phyloP scores from a whole-genome alignment of 2,797 vertebrate species.

The Halcyon leucocephala region DNA sequence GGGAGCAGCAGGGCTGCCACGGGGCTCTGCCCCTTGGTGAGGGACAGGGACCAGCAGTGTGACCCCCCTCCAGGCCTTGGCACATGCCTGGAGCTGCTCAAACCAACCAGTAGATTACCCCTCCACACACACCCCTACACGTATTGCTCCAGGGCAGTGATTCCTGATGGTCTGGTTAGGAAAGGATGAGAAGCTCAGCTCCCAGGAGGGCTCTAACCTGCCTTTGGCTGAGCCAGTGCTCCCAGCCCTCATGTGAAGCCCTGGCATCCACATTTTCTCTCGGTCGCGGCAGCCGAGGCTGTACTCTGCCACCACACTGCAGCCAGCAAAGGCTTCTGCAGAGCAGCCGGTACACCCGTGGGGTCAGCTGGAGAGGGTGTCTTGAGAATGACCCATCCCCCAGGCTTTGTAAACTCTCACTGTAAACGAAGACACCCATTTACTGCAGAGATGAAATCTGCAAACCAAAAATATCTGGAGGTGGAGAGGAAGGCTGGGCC shows the following conservation, averaged over 20 bases:
- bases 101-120: no score
- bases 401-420: background rate
- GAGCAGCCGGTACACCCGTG: background rate
- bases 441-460: background rate
- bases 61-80: background rate
- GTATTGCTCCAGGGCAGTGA: background rate
- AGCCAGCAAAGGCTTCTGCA: background rate
- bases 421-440: background rate
- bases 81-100: background rate
- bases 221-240: background rate
- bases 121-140: accelerated
- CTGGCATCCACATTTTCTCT: background rate
- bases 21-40: background rate
- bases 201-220: background rate
- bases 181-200: background rate
- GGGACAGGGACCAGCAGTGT: background rate
- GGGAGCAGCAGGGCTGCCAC: background rate
- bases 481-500: background rate
- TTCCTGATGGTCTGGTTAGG: background rate
- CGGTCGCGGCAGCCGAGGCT: background rate
- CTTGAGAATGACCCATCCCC: background rate
- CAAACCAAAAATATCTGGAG: background rate
- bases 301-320: background rate
- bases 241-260: background rate
- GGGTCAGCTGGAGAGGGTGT: accelerated